Conservation (phyloP, 1,140 invertebrate species). For the Nymphalis io region DNA sequence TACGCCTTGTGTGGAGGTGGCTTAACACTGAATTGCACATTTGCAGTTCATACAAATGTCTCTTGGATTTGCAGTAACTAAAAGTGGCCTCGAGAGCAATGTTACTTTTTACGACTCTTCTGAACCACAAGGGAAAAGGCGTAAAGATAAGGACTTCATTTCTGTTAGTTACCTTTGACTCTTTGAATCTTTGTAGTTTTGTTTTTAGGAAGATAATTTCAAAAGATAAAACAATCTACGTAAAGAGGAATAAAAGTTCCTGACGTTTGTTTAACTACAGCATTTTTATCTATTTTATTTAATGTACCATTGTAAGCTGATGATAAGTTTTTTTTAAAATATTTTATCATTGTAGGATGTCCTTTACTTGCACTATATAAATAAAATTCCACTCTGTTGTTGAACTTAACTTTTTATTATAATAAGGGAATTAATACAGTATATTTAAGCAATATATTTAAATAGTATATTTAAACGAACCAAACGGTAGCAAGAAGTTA, state of each 20-base stretch:
- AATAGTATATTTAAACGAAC: too few species aligned
- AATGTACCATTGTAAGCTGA: too few species aligned
- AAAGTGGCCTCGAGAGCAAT: conserved; percentile 34
- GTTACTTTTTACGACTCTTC: conserved; percentile 37
- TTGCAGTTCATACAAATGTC: conserved; percentile 39
- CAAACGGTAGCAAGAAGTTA: too few species aligned
- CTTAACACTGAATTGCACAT: conserved; percentile 33
- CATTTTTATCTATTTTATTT: too few species aligned
- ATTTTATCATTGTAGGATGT: too few species aligned
- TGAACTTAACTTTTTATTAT: too few species aligned
- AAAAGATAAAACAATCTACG: conserved; percentile 8
- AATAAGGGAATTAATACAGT: too few species aligned
- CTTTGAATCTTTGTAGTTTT: conserved; percentile 20
- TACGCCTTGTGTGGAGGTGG: conserved; percentile 21
- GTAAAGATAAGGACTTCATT: conserved; percentile 34
- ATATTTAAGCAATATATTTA: too few species aligned
- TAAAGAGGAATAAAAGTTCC: neutral
- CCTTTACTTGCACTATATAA: too few species aligned
- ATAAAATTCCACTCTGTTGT: too few species aligned
- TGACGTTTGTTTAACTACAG: neutral
- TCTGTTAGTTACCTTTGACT: conserved; percentile 33
- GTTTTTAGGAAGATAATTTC: conserved; percentile 19
- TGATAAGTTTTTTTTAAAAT: too few species aligned
- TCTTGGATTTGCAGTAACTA: conserved; percentile 37
- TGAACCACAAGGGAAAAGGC: conserved; percentile 22